Conservation (phyloP, 2,113 vertebrate genomes). For the Trichomycterus rosablanca region DNA sequence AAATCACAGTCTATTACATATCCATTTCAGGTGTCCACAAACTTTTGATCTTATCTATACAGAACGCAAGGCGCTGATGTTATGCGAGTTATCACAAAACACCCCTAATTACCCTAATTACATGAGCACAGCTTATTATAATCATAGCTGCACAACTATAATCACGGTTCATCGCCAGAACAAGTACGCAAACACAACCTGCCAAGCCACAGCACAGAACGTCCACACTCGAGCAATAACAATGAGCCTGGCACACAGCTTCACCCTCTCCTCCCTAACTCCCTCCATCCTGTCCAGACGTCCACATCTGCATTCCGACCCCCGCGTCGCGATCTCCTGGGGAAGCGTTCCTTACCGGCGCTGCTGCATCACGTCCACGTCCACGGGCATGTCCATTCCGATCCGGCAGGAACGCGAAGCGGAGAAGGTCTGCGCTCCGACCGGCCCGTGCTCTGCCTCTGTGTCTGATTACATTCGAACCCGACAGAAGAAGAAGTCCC, state of each 20-base stretch:
- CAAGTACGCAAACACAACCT: neutral
- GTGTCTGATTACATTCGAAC: conserved; percentile 47
- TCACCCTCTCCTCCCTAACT: neutral
- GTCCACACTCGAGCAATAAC: no score
- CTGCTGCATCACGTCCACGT: conserved; percentile 19
- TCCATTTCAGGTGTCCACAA: no score
- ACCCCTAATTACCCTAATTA: conserved; percentile 12
- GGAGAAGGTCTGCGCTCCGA: conserved; percentile 3
- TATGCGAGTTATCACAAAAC: no score
- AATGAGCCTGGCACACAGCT: neutral
- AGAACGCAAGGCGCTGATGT: no score
- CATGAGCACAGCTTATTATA: neutral
- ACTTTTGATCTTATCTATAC: no score
- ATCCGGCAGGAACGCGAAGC: conserved; percentile 1
- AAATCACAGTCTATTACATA: no score
- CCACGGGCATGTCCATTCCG: conserved; percentile 7
- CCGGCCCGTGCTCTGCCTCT: conserved; percentile 24
- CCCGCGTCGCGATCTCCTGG: neutral
- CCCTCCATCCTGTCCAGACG: no score
- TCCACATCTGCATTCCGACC: neutral
- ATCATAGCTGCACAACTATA: conserved; percentile 5
- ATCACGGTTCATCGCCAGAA: neutral
- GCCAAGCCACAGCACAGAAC: neutral
- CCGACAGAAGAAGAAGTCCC: conserved; percentile 28
- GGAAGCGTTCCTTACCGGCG: conserved; percentile 25